Conservation (phyloP, 2,797 vertebrate genomes). For the Poeciliopsis paucimaculata region DNA sequence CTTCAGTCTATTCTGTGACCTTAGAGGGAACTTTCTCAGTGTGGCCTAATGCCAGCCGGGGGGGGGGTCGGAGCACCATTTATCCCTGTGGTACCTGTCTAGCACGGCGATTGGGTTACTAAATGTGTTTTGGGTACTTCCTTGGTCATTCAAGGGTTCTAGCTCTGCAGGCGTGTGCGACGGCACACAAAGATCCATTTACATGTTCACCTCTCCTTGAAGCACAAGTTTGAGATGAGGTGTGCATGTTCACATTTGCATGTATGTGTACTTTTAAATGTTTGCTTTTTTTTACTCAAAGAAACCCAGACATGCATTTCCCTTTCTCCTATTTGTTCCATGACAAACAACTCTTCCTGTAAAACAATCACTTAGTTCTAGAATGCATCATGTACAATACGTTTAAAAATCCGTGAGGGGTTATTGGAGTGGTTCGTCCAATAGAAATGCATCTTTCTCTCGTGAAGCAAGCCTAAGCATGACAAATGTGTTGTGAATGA, state of each 20-base stretch:
- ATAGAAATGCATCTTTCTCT: conserved; percentile 21
- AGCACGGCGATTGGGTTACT: conserved; percentile 59
- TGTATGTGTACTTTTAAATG: not conserved
- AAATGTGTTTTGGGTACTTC: conserved; percentile 56
- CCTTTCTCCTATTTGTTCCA: conserved; percentile 16
- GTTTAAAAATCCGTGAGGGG: conserved; percentile 25
- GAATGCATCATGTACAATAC: not conserved
- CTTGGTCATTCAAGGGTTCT: conserved; percentile 32
- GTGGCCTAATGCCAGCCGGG: not conserved
- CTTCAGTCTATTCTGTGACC: conserved; percentile 7
- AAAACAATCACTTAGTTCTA: conserved; percentile 16
- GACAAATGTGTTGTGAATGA: conserved; percentile 28
- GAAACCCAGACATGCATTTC: not conserved
- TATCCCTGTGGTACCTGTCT: conserved; percentile 49
- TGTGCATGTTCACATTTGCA: conserved; percentile 13
- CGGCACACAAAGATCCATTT: conserved; percentile 65
- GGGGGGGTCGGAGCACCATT: conserved; percentile 10
- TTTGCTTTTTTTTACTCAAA: not conserved
- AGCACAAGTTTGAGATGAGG: conserved; percentile 20
- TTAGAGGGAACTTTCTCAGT: conserved; percentile 18
- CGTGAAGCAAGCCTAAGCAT: conserved; percentile 8
- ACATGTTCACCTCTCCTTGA: conserved; percentile 57
- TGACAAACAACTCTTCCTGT: conserved; percentile 20
- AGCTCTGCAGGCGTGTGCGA: conserved; percentile 37
- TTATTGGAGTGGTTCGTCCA: conserved; percentile 29